Base-by-base conservation (phyloP, 2,888 invertebrate species). In the Tetranychus truncatus region DNA sequence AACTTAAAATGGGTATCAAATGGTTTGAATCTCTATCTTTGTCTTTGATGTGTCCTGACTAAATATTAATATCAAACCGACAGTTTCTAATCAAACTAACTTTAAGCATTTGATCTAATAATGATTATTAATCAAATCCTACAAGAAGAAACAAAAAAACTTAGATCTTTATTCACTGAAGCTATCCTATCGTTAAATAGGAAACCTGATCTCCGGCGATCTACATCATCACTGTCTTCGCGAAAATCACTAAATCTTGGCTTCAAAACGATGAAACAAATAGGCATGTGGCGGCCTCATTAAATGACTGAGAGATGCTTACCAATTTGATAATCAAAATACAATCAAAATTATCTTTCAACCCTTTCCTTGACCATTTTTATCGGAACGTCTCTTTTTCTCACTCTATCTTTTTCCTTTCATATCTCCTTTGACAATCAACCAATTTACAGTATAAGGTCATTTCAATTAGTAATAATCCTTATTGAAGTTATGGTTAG, bases 251-350 rank as follows among this genome's bases (percentile, higher is more conserved):
- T 55, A 15, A 55, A 55, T 55, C 55, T 55, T 55, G 55, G 55
- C 55, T 55, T 55, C 55, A 55, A 55, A 55, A 55, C 55, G 55
- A 55, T 55, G 55, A 55, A 55, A 55, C 55, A 55, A 55, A 55
- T 55, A 55, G 55, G 55, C 55, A 55, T 55, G 9, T 55, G 55
- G 55, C 55, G 55, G 55, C 55, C 55, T 55, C 55, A 55, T 55
- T 55, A 55, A 69, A 24, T 20, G 21, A 69, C 11, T 21, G n/a
- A 67, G 67, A 69, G 20, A 20, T 24, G 69, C 21, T 24, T 21
- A 69, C 20, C 69, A 69, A 24, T 69, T 24, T 69, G 6, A 20
- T 21, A 11, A 20, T 69, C 69, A 24, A 11, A 24, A 20, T 21
- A 20, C 11, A 34, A 34, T 34, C 34, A 20, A 11, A 20, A 24